Conservation (phyloP, 2,113 vertebrate genomes). For the Bos javanicus region DNA sequence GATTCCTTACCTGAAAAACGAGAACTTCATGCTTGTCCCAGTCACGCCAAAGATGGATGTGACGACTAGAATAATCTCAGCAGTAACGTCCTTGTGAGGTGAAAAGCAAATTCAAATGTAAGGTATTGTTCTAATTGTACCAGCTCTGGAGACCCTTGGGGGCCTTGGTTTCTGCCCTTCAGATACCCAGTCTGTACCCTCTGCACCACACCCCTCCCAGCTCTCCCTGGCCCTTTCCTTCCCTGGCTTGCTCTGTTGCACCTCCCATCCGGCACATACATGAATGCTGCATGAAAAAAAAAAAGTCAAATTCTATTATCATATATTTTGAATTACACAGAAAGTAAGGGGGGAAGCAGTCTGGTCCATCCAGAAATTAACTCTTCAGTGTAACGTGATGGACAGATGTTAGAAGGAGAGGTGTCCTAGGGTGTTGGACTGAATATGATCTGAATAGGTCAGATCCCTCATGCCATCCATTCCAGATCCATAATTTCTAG, state of each 20-base stretch:
- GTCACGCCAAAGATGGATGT: background rate
- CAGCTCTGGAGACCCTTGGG: rapidly evolving
- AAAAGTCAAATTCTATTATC: background rate
- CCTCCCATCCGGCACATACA: rapidly evolving
- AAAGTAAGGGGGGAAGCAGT: background rate
- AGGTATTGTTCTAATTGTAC: too few relatives aligned
- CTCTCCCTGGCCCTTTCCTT: background rate
- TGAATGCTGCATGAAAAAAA: background rate
- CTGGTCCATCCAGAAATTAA: background rate
- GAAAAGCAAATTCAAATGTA: background rate
- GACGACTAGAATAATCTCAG: background rate
- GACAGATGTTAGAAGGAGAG: background rate
- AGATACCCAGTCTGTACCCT: background rate
- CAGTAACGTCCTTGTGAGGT: background rate
- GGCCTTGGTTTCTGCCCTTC: background rate
- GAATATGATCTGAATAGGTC: background rate
- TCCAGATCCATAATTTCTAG: background rate
- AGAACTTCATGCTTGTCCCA: background rate
- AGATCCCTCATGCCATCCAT: rapidly evolving
- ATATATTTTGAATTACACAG: background rate
- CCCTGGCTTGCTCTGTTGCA: background rate
- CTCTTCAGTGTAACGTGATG: background rate
- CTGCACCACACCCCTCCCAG: background rate
- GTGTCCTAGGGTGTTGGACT: background rate
- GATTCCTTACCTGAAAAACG: background rate